Evolutionary conservation across 2,888 invertebrate species (phyloP).

Genomic region (Steinernema carpocapsae): DNA sequence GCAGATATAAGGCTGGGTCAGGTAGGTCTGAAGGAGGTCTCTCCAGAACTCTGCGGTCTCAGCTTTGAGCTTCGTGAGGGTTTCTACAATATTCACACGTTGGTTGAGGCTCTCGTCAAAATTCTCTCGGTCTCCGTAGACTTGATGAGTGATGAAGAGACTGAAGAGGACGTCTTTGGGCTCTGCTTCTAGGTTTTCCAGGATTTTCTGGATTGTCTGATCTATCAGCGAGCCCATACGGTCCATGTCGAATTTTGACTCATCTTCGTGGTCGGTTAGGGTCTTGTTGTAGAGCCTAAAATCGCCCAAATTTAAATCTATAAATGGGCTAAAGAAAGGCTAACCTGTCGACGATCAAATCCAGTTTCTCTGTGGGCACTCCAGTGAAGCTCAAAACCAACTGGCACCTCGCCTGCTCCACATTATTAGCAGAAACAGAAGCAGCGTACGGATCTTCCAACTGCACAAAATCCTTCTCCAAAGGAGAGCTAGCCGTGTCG

Average conservation of each 20-base stretch:
- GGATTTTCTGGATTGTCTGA: conserved; percentile 61
- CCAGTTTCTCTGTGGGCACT: conserved; percentile 61
- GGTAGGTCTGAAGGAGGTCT: conserved; percentile 73
- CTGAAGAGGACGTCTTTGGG: conserved; percentile 82
- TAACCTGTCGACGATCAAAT: conserved; percentile 51
- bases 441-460: conserved; percentile 56
- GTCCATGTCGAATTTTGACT: conserved; percentile 77
- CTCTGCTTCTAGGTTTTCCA: conserved; percentile 72
- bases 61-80: conserved; percentile 73
- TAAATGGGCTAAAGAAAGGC: no score
- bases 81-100: conserved; percentile 51
- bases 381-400: conserved; percentile 57
- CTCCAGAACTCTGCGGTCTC: conserved; percentile 79
- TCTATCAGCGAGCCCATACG: conserved; percentile 78
- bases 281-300: conserved; percentile 53
- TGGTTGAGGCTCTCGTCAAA: conserved; percentile 43
- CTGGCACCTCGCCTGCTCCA: conserved; percentile 50
- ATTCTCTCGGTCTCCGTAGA: conserved; percentile 78
- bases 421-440: conserved; percentile 42
- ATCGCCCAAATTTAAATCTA: no score
- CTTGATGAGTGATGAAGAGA: conserved; percentile 81
- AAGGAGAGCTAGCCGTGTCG: conserved; percentile 84
- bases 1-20: conserved; percentile 60
- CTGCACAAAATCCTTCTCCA: conserved; percentile 74
- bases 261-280: conserved; percentile 69